phyloP scores from a whole-genome alignment of 2,113 vertebrate genomes.

The Sialia sialis region DNA sequence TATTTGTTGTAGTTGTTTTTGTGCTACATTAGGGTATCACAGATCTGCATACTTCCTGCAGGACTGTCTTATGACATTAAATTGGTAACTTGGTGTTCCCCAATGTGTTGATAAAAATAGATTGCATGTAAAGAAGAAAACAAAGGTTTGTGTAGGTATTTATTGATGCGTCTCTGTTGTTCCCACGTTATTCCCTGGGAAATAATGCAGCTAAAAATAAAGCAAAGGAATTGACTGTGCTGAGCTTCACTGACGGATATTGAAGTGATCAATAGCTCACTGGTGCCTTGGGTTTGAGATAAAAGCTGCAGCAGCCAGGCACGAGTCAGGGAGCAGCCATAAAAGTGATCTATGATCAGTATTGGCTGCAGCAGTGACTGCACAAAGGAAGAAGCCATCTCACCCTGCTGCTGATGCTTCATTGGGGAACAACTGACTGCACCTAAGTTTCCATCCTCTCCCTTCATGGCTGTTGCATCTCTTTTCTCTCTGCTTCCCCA shows the following conservation, averaged over 20 bases:
- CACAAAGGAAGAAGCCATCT: not conserved
- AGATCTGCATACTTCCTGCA: not conserved
- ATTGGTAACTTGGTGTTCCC: not conserved
- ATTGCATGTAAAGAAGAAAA: not conserved
- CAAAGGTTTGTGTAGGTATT: not conserved
- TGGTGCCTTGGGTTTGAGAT: not conserved
- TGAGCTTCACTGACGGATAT: not conserved
- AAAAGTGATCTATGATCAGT: not conserved
- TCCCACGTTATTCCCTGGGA: not conserved
- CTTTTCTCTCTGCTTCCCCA: not conserved
- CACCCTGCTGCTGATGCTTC: not conserved
- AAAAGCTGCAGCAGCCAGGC: constrained; percentile 4
- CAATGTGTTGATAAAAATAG: not conserved
- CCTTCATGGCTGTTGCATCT: not conserved
- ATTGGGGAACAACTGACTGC: not conserved
- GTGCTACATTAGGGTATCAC: not conserved
- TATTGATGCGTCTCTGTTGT: not conserved
- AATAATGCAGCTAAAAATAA: constrained; percentile 22
- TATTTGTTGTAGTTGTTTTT: not conserved
- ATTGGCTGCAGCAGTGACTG: not conserved
- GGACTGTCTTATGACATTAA: not conserved
- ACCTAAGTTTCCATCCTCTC: not conserved
- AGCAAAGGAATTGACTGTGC: not conserved
- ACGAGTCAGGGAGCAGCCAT: not conserved
- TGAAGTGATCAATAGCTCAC: not conserved